Percentiles rank a stretch among this genome's conserved stretches.
phyloP scores from a whole-genome alignment of 2,888 invertebrate species.

The Lampropteryx suffumata region DNA sequence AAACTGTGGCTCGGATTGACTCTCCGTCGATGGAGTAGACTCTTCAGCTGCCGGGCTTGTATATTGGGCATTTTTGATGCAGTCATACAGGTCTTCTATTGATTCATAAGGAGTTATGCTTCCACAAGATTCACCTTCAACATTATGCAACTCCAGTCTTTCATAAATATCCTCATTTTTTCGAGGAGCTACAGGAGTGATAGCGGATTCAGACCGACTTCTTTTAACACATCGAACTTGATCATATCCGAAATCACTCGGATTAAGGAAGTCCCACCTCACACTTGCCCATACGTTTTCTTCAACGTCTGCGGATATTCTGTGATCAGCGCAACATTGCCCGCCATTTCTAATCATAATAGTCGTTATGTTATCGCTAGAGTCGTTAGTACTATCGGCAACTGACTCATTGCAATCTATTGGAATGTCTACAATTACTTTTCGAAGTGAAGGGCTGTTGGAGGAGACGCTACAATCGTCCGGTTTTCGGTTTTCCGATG shows the following conservation, averaged over 20 bases:
- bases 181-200: conserved; percentile 64
- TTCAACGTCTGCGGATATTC: conserved; percentile 72
- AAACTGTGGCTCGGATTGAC: conserved; percentile 70
- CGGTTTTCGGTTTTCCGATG: conserved; percentile 53
- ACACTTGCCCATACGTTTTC: conserved; percentile 79
- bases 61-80: conserved; percentile 75
- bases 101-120: conserved; percentile 79
- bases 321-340: conserved; percentile 74
- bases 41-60: conserved; percentile 65
- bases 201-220: conserved; percentile 74
- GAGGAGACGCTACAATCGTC: conserved; percentile 69
- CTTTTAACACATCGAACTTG: conserved; percentile 71
- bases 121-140: conserved; percentile 70
- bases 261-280: conserved; percentile 75
- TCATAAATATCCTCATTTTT: conserved; percentile 75
- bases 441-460: conserved; percentile 57
- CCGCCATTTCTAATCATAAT: conserved; percentile 67
- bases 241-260: conserved; percentile 74
- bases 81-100: conserved; percentile 77
- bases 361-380: conserved; percentile 66
- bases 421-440: conserved; percentile 70
- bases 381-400: conserved; percentile 62
- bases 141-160: conserved; percentile 60
- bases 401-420: conserved; percentile 66
- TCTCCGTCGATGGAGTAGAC: conserved; percentile 71